Percentiles rank a stretch among this genome's conserved stretches.
phyloP scores from a whole-genome alignment of 23 tunicate species.

The Ascidia mentula region DNA sequence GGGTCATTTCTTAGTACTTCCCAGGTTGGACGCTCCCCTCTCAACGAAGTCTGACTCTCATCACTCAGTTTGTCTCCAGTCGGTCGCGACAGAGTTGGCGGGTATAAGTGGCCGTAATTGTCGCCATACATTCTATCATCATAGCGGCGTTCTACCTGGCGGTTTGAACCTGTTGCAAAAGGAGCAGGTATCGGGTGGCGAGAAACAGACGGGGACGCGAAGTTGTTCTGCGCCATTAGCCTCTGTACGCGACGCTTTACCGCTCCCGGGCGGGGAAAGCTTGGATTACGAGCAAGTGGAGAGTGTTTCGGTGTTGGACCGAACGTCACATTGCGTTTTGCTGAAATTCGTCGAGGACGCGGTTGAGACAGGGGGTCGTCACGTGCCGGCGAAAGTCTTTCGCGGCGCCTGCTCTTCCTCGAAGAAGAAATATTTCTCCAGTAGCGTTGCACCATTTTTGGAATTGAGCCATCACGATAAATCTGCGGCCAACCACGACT shows the following conservation, averaged over 20 bases:
- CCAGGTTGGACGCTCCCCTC: slow-evolving; percentile 1
- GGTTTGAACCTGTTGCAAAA: background rate
- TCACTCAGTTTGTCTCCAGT: background rate
- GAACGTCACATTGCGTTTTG: background rate
- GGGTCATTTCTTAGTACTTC: background rate
- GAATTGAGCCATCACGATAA: background rate
- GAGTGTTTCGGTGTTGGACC: background rate
- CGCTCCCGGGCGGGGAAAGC: slow-evolving; percentile 2
- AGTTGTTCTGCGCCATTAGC: background rate
- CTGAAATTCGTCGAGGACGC: background rate
- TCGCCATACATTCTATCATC: background rate
- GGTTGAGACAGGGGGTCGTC: background rate
- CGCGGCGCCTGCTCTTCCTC: background rate
- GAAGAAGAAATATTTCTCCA: background rate
- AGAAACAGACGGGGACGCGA: background rate
- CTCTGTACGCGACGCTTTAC: background rate
- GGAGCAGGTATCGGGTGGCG: background rate
- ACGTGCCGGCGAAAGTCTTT: background rate
- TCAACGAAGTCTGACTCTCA: slow-evolving; percentile 10
- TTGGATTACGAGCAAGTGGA: background rate
- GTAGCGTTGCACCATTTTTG: background rate
- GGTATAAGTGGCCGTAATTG: background rate
- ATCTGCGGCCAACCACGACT: background rate
- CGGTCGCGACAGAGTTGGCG: slow-evolving; percentile 3
- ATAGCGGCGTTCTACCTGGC: background rate